Base-by-base conservation (phyloP, 2,113 vertebrate genomes). In the Cariama cristata region DNA sequence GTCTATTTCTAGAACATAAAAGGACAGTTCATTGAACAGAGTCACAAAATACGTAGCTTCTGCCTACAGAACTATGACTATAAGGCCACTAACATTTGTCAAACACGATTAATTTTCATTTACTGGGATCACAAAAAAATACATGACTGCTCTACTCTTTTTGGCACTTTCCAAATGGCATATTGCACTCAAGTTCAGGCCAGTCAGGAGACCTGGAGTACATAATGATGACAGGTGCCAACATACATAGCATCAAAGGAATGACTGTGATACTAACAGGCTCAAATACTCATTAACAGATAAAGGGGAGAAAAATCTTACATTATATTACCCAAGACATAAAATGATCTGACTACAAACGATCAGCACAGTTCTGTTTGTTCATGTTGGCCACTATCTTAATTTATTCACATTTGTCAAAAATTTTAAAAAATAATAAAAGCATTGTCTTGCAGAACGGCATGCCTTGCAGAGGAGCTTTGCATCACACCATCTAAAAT, bases 61-160 rank as follows among this genome's bases (percentile, higher is more conserved):
- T 81, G 83, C 42, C 63, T 91, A 85, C 44, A 93, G 33, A 75
- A 68, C 15, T 66, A 60, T 59, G 52, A 67, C n/a, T 66, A n/a
- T 26, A 79, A 85, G 62, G 74, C 59, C 60, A 62, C 38, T 71
- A 62, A 80, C 15, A 75, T 91, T 91, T 88, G 69, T 89, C 94
- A 97, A 75, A 95, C 10, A 24, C 23, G 49, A 92, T 97, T 93
- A 93, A 80, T 66, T 94, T 94, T 94, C 62, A 88, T 81, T 74
- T 79, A 91, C 23, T 93, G 33, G 47, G 49, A 49, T 94, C 53
- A 52, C 44, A 20, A 71, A 93, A 38, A 96, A 97, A 79, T 42
- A 87, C 7, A 64, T 55, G 87, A 95, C 40, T 89, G 69, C 63
- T 89, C 44, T 40, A 55, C 63, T 73, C 56, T 71, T 84, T 67